phyloP scores from a whole-genome alignment of 1,140 invertebrate genomes.

The Brachionus asplanchnoidis region DNA sequence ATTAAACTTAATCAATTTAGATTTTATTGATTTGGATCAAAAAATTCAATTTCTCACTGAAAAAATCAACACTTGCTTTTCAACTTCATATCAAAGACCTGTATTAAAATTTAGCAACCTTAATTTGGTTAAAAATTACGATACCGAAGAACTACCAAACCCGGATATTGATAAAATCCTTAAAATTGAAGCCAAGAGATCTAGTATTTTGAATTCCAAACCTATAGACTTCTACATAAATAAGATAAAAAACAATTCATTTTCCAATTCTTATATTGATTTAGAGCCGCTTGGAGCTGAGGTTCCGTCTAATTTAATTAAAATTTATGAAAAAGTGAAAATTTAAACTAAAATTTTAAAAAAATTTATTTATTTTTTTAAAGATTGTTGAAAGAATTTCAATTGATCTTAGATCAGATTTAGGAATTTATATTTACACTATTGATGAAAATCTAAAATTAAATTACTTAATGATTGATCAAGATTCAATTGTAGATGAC shows the following conservation, averaged over 20 bases:
- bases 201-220: background rate
- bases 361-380: slow-evolving; percentile 1
- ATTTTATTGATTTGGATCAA: background rate
- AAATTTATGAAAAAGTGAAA: background rate
- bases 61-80: background rate
- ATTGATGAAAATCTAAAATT: background rate
- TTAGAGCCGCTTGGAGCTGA: background rate
- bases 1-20: background rate
- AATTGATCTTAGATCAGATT: background rate
- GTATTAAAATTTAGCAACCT: background rate
- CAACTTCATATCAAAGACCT: background rate
- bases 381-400: slow-evolving; percentile 1
- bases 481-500: background rate
- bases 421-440: background rate
- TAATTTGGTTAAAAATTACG: background rate
- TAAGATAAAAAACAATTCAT: background rate
- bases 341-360: background rate
- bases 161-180: background rate
- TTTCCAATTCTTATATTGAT: background rate
- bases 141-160: background rate
- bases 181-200: background rate
- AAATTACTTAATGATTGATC: background rate
- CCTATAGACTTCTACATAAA: background rate
- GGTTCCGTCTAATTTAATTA: background rate
- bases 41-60: background rate